phyloP scores from a whole-genome alignment of 1,140 invertebrate genomes.

The Parasteatoda tepidariorum region DNA sequence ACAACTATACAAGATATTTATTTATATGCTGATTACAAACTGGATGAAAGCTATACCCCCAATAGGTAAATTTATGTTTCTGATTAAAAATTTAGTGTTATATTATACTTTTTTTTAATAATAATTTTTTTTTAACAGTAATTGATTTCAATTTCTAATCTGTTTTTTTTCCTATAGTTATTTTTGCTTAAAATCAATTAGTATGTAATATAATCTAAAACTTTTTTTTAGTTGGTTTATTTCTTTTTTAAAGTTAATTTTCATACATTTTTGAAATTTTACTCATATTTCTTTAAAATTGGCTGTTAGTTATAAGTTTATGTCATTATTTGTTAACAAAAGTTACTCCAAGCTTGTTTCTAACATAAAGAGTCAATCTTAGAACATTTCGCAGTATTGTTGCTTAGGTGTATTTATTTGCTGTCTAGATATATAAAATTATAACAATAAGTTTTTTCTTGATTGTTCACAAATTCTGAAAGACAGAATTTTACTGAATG shows the following conservation, averaged over 20 bases:
- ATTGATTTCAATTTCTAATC: not conserved
- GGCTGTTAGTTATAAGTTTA: not conserved
- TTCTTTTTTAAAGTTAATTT: not conserved
- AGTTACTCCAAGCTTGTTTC: too few species aligned
- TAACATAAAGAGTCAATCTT: too few species aligned
- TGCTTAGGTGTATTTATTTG: too few species aligned
- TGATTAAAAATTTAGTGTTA: not conserved
- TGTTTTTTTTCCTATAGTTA: not conserved
- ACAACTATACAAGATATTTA: slow-evolving; percentile 95
- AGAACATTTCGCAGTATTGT: too few species aligned
- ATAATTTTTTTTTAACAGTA: slow-evolving; percentile 1
- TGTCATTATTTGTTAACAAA: not conserved
- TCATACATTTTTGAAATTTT: not conserved
- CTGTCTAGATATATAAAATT: too few species aligned
- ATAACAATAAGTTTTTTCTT: too few species aligned
- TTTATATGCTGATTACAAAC: slow-evolving; percentile 97
- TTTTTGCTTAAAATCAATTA: not conserved
- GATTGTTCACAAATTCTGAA: too few species aligned
- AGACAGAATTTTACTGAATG: too few species aligned
- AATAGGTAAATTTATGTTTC: slow-evolving; percentile 74
- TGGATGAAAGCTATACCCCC: slow-evolving; percentile 99
- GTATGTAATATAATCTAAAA: not conserved
- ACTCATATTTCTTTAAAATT: not conserved
- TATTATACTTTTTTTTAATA: slow-evolving; percentile 15
- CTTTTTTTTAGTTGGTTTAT: not conserved